Evolutionary conservation across 2,113 vertebrate species (phyloP).

Genomic region (Cryptomyrus ogoouensis): DNA sequence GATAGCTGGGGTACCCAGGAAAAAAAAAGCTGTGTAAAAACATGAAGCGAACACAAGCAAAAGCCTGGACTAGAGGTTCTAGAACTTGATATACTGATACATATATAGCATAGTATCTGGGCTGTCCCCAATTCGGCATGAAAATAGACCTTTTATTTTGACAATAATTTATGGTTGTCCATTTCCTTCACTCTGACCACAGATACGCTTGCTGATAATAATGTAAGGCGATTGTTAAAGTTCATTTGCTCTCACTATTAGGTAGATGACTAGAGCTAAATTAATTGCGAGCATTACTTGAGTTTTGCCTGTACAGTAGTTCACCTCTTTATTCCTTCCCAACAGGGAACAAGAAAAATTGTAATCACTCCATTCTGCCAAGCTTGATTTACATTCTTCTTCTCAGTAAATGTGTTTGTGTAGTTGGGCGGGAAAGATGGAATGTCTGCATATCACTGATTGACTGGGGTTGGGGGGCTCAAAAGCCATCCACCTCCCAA

Average conservation of each 20-base stretch:
- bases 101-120: background rate
- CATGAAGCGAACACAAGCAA: background rate
- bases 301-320: background rate
- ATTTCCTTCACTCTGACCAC: background rate
- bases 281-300: background rate
- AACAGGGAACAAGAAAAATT: background rate
- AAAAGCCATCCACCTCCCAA: background rate
- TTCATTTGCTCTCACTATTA: background rate
- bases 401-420: background rate
- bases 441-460: background rate
- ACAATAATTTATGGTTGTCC: background rate
- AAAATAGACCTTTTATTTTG: background rate
- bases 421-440: background rate
- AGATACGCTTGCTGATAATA: background rate
- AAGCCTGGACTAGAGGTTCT: background rate
- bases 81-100: background rate
- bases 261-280: background rate
- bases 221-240: background rate
- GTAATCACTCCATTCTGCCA: background rate
- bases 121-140: background rate
- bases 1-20: background rate
- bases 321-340: background rate
- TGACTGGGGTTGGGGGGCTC: background rate
- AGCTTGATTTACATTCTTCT: background rate
- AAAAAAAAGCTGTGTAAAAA: background rate